A percentile compares a stretch with the other conserved stretches of the same genome.
Conservation (phyloP, 2,888 invertebrate species). For the Bellardia bayeri region DNA sequence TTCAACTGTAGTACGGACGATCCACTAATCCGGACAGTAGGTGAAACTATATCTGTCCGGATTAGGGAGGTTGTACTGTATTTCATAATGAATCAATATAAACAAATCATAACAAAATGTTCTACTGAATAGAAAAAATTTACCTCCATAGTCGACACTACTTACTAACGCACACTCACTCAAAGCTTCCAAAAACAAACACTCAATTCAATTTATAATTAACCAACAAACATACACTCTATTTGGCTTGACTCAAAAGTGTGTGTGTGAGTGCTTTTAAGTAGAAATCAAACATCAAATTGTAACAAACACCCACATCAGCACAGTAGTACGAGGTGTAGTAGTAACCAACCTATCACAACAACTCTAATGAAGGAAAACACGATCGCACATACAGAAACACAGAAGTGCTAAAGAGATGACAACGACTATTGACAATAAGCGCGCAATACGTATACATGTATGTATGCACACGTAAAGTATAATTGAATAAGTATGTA, state of each 20-base stretch:
- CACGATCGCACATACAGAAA: neutral
- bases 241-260: conserved; percentile 14
- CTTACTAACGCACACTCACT: neutral
- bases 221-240: conserved; percentile 15
- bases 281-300: conserved; percentile 31
- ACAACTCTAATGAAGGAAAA: conserved; percentile 50
- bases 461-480: conserved; percentile 21
- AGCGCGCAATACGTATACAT: neutral
- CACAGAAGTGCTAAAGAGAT: conserved; percentile 16
- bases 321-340: conserved; percentile 2
- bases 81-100: neutral
- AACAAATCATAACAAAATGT: neutral
- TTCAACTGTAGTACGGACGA: no score
- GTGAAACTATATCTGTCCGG: no score
- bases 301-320: conserved; percentile 57
- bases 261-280: neutral
- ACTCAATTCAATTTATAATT: conserved; percentile 33
- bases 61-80: no score
- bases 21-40: no score
- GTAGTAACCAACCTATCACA: conserved; percentile 57
- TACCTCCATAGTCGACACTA: neutral
- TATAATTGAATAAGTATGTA: conserved; percentile 24
- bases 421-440: conserved; percentile 27
- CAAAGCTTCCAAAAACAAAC: neutral
- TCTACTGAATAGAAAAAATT: conserved; percentile 32